Evolutionary conservation across 2,797 vertebrate species (phyloP), one percentile per base, ranked within the genome.

Genomic region (Salarias fasciatus): DNA sequence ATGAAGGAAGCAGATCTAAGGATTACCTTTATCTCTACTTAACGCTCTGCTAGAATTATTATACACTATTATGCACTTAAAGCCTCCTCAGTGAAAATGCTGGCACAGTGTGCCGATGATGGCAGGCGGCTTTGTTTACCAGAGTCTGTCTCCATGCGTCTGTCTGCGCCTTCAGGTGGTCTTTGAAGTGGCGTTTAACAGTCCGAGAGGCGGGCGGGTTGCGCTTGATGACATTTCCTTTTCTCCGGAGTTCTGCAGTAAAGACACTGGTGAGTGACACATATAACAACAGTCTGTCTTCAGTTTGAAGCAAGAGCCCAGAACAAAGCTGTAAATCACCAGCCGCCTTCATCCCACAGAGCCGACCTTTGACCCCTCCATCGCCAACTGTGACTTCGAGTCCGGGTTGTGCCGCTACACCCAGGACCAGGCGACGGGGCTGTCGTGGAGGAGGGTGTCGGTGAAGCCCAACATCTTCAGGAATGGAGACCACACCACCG

Each of bases 181-280:
- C 85, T 98, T 97, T 91, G 97, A 99, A 93, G 97, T 95, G 66
- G 93, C 94, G 45, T 99, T 98, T 82, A 98, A 94, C 77, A 95
- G 95, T 42, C 92, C 92, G 10, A 93, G 92, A 70, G 96, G 95
- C 28, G 97, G 96, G 14, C 94, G 93, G 0, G 88, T 98, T 69
- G 93, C 93, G 31, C 70, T 99, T 40, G 97, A 99, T 87, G 96
- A 98, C 76, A 94, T 99, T 89, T 92, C 93, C 72, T 98, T 98
- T 78, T 95, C 95, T 69, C 91, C 95, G 0, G 93, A 96, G 83
- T 94, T 93, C 72, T 99, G 97, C 87, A 93, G 88, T 65, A 91
- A 90, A 84, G 92, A 94, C 72, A 94, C 93, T 80, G 95, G 97
- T 97, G 82, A 83, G 86, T 24, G 15, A 15, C 42, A 5, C 11